These are phyloP conservation scores for Tragelaphus buxtoni DNA, from an alignment of 2,113 vertebrate species.

Conservation along the genomic window DNA sequence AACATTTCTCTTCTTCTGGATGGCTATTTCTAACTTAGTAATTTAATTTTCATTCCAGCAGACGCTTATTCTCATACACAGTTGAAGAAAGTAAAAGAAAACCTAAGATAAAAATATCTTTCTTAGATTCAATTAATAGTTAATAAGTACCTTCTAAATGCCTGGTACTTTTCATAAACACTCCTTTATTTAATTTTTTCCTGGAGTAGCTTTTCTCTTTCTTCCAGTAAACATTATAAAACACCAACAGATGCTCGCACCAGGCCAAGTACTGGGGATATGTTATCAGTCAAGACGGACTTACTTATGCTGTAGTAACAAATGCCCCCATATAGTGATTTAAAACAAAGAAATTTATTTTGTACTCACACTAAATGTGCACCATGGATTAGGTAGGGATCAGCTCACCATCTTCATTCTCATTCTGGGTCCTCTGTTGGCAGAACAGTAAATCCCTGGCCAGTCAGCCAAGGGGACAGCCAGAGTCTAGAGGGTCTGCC, in stretches of 20 bases:
- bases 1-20: background rate
- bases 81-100: background rate
- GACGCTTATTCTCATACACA: background rate
- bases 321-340: background rate
- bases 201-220: background rate
- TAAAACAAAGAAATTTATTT: background rate
- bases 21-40: background rate
- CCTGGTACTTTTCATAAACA: background rate
- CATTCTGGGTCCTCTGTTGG: background rate
- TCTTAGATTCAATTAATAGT: background rate
- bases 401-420: background rate
- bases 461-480: background rate
- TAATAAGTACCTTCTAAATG: background rate
- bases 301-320: background rate
- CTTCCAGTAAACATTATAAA: background rate
- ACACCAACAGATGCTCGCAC: background rate
- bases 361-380: background rate
- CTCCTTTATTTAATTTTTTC: background rate
- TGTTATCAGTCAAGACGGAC: background rate
- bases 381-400: background rate
- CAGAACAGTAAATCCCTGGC: background rate
- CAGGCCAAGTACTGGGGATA: background rate
- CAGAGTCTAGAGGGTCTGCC: background rate
- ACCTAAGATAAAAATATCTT: background rate
- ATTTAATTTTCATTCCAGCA: constrained; percentile 1